These are phyloP conservation scores for Otolemur garnettii DNA, from an alignment of 2,113 vertebrate genomes.

Conservation along the genomic window DNA sequence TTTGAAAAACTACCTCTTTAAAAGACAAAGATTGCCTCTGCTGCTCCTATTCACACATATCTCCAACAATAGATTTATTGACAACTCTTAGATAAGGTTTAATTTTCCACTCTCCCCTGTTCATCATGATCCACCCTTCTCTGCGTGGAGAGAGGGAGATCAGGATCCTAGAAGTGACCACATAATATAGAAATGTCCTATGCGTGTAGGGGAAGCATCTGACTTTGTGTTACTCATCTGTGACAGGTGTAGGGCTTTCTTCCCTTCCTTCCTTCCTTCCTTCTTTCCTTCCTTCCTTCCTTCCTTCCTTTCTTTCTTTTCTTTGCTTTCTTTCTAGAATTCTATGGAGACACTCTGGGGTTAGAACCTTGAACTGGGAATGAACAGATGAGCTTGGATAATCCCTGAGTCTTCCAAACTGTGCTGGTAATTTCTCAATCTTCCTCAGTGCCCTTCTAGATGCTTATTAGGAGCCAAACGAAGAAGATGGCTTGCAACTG, in stretches of 20 bases:
- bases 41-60: constrained; percentile 83
- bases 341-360: constrained; percentile 74
- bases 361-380: constrained; percentile 82
- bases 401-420: constrained; percentile 87
- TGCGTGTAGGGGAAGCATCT: constrained; percentile 81
- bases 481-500: constrained; percentile 75
- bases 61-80: constrained; percentile 88
- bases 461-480: constrained; percentile 83
- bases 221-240: constrained; percentile 87
- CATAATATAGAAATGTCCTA: constrained; percentile 81
- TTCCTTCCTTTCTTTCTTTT: too few relatives aligned
- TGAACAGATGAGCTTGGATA: constrained; percentile 82
- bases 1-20: constrained; percentile 91
- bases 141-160: constrained; percentile 80
- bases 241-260: constrained; percentile 83
- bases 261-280: too few relatives aligned
- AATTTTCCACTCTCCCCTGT: constrained; percentile 77
- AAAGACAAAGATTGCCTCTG: constrained; percentile 89
- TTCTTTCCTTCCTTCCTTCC: too few relatives aligned
- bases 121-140: constrained; percentile 80
- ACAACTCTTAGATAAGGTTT: constrained; percentile 85
- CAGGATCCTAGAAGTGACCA: constrained; percentile 81
- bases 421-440: background rate
- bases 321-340: background rate
- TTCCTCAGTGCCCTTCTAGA: constrained; percentile 84